Base-by-base conservation (phyloP, 2,797 vertebrate genomes). In the Sebastes nivosus region DNA sequence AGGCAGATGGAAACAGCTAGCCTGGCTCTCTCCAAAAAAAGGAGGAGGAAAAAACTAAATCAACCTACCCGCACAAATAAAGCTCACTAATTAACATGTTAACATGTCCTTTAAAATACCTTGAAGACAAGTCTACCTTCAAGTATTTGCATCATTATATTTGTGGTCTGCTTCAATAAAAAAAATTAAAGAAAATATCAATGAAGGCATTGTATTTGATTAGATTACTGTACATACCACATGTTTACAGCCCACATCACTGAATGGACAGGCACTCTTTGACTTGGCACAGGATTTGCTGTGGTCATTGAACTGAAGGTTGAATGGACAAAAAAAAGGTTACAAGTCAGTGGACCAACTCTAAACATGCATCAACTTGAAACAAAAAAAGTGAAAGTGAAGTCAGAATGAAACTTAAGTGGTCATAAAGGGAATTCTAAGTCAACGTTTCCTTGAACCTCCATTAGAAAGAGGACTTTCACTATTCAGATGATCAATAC, bases 281-380 rank as follows among this genome's bases (percentile, higher is more conserved):
- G 96, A 97, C 83, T 97, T 97, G 32, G 95, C 94, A 8, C 99
- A 99, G 0, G 91, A 93, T 82, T 94, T 96, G 79, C 93, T 89
- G 1, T 99, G 99, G 36, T 99, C 98, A 80, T 83, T 95, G 67
- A 98, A 99, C 98, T 99, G 59, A 69, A 88, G 34, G 75, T 32
- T 18, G 32, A 78, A 22, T 0, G 20, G 32, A 46, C 4, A 81
- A 61, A 20, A 2, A n/a, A 34, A 60, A 57, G 34, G 18, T 36
- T 25, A 34, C 18, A 7, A 6, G 20, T 74, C 20, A 72, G 2
- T n/a, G 11, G 18, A 67, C 3, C 11, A 14, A 6, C 12, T 65
- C 4, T 25, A 22, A 54, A 73, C 16, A 30, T 7, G 2, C 14
- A 67, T 77, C 29, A 52, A 29, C 6, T 12, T 9, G 27, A 76